These are phyloP conservation scores for Falco naumanni DNA, from an alignment of 2,797 vertebrate species.

Conservation along the genomic window DNA sequence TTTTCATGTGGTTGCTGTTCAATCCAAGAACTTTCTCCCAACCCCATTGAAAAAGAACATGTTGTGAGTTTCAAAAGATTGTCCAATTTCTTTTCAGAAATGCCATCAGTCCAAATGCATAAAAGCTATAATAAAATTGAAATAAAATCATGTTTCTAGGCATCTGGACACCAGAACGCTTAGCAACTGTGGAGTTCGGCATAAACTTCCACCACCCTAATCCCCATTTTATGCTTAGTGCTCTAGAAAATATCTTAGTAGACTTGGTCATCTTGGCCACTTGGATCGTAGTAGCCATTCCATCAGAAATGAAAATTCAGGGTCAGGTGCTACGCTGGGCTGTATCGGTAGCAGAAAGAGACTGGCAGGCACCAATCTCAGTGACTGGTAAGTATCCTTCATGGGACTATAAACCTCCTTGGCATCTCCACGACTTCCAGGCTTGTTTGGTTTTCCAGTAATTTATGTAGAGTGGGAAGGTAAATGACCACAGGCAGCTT, in stretches of 20 bases:
- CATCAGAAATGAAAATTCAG: neutral
- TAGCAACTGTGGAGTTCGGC: neutral
- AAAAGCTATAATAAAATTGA: neutral
- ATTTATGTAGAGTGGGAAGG: neutral
- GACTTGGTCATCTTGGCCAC: too few species aligned
- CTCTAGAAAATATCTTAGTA: too few species aligned
- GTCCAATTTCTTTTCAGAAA: neutral
- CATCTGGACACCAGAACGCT: neutral
- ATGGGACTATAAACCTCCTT: neutral
- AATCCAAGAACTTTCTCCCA: neutral
- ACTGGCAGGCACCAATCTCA: too few species aligned
- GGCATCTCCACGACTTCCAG: neutral
- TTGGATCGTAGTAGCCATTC: neutral
- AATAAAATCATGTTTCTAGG: neutral
- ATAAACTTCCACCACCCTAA: neutral
- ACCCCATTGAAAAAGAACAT: neutral
- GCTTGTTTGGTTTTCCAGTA: neutral
- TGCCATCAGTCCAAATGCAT: neutral
- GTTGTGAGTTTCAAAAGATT: neutral
- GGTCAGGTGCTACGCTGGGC: neutral
- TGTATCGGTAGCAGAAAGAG: rapidly evolving
- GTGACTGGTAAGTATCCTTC: neutral
- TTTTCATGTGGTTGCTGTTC: neutral
- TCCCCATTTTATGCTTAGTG: too few species aligned
- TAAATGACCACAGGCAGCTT: neutral